Evolutionary conservation across 2,797 vertebrate genomes (phyloP).

Genomic region (Hemitrygon akajei): DNA sequence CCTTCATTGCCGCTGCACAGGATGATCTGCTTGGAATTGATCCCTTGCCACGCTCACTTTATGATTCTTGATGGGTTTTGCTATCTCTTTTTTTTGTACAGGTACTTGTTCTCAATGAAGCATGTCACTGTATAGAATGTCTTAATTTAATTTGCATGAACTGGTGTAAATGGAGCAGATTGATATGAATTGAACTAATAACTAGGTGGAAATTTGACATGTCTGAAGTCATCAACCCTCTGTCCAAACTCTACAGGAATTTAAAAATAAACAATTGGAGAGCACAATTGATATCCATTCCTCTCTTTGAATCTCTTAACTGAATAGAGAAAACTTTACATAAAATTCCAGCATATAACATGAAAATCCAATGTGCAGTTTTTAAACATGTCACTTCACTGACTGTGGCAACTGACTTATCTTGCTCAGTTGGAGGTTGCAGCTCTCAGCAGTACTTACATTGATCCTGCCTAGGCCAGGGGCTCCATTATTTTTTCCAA

Average conservation of each 20-base stretch:
- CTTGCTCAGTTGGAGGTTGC: background rate
- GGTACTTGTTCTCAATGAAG: background rate
- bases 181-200: background rate
- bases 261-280: background rate
- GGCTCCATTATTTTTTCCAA: background rate
- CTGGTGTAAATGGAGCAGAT: background rate
- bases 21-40: background rate
- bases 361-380: background rate
- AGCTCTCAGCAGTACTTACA: background rate
- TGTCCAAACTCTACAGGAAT: background rate
- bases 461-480: background rate
- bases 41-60: background rate
- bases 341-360: no score
- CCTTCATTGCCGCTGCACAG: background rate
- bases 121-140: background rate
- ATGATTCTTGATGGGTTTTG: background rate
- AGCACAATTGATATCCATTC: background rate
- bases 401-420: background rate
- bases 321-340: background rate
- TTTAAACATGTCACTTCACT: background rate
- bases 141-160: background rate
- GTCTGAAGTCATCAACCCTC: background rate
- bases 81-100: background rate
- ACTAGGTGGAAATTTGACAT: background rate
- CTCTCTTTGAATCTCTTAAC: background rate